Base-by-base conservation (phyloP, 2,113 vertebrate genomes). In the Nansenia antarctica region DNA sequence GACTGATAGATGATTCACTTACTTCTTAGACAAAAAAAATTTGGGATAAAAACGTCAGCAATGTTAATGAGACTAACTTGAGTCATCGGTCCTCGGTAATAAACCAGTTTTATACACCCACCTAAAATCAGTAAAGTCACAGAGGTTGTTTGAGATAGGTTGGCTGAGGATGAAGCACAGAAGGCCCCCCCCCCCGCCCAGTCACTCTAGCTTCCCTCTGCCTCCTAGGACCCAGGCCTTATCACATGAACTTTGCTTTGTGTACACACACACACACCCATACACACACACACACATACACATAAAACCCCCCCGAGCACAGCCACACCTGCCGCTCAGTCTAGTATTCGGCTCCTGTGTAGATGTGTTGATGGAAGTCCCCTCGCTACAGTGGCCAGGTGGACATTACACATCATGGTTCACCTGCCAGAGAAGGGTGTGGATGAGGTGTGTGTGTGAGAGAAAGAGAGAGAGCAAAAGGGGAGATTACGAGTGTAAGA, bases 191-290 rank as follows among this genome's bases (percentile, higher is more conserved):
- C 5, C 11, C 11, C 35, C 35, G 11, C 11, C 5, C 35, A 37
- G 35, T 37, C 45, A 20, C 18, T 49, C 45, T 12, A 2, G 45
- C 45, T 49, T 49, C 45, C n/a, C n/a, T n/a, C n/a, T 49, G 45
- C 45, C 20, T 49, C 45, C 8, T 2, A n/a, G n/a, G n/a, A n/a
- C 3, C 20, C 0, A 2, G 18, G 1, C 9, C 76, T 76, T 68
- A 83, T 86, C 76, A 68, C 54, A 30, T 83, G 71, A 60, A 71
- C 73, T 81, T 82, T 79, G 73, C 24, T 74, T 75, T 59, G 35
- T 55, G n/a, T n/a, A n/a, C n/a, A n/a, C n/a, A n/a, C n/a, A n/a
- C n/a, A n/a, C n/a, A n/a, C n/a, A n/a, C n/a, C n/a, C n/a, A n/a
- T n/a, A n/a, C n/a, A n/a, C n/a, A n/a, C n/a, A n/a, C n/a, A n/a